phyloP scores from a whole-genome alignment of 1,140 invertebrate genomes.

The Adoxophyes honmai region DNA sequence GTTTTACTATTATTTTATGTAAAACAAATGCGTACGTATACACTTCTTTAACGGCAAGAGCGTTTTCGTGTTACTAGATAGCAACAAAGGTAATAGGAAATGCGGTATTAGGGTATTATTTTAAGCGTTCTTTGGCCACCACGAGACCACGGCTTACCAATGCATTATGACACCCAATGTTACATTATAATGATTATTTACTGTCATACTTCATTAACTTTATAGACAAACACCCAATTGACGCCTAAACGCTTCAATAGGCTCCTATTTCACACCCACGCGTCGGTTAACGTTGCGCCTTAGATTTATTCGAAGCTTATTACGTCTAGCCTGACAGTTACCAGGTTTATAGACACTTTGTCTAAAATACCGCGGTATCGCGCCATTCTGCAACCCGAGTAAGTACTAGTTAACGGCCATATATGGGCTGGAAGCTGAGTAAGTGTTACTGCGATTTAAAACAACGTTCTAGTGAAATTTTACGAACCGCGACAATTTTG shows the following conservation, averaged over 20 bases:
- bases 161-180: too few relatives aligned
- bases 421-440: not conserved
- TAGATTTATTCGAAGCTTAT: conserved; percentile 8
- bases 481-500: not conserved
- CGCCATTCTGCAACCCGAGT: conserved; percentile 9
- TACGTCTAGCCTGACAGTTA: not conserved
- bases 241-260: not conserved
- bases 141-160: too few relatives aligned
- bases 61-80: too few relatives aligned
- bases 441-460: not conserved
- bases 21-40: too few relatives aligned
- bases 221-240: too few relatives aligned
- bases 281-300: not conserved
- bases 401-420: conserved; percentile 11
- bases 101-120: too few relatives aligned
- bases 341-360: conserved; percentile 9
- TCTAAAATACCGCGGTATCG: not conserved
- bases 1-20: too few relatives aligned
- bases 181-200: too few relatives aligned
- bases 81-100: too few relatives aligned
- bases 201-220: too few relatives aligned
- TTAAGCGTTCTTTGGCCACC: too few relatives aligned
- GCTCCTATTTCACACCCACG: not conserved
- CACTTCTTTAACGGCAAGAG: too few relatives aligned
- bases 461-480: not conserved